Conservation (phyloP, 1,140 invertebrate species). For the Meloidogyne hapla region DNA sequence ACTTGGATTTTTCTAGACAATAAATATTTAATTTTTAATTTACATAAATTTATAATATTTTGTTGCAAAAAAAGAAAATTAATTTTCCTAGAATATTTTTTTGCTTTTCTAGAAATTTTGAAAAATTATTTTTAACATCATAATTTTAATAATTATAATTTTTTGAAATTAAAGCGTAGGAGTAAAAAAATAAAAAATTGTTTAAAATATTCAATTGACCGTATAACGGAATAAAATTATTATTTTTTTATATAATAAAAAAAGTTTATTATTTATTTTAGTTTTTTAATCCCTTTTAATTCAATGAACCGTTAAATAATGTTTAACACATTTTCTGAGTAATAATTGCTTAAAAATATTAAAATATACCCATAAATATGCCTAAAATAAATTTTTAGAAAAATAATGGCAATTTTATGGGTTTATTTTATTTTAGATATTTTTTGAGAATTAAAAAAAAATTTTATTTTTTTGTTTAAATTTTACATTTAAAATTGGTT, state of each 20-base stretch:
- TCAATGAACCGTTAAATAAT: slow-evolving; percentile 2
- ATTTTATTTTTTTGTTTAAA: too few species aligned
- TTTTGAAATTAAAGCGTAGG: background rate
- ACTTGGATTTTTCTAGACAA: too few species aligned
- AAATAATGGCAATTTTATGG: background rate
- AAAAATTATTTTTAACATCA: too few species aligned
- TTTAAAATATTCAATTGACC: background rate
- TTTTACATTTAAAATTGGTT: too few species aligned
- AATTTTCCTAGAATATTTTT: too few species aligned
- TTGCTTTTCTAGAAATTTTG: too few species aligned
- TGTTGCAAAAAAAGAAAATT: too few species aligned
- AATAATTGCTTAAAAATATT: background rate
- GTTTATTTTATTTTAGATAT: too few species aligned
- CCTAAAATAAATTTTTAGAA: background rate
- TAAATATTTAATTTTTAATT: too few species aligned
- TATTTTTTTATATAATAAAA: background rate
- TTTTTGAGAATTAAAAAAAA: too few species aligned
- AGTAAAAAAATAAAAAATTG: background rate
- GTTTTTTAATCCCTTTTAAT: background rate
- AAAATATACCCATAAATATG: background rate
- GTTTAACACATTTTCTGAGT: background rate
- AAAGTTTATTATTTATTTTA: background rate
- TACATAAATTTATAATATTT: too few species aligned
- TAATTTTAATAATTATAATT: background rate
- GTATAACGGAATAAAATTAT: background rate